Evolutionary conservation across 1,140 invertebrate species (phyloP).

Genomic region (Bathynomus jamesi): DNA sequence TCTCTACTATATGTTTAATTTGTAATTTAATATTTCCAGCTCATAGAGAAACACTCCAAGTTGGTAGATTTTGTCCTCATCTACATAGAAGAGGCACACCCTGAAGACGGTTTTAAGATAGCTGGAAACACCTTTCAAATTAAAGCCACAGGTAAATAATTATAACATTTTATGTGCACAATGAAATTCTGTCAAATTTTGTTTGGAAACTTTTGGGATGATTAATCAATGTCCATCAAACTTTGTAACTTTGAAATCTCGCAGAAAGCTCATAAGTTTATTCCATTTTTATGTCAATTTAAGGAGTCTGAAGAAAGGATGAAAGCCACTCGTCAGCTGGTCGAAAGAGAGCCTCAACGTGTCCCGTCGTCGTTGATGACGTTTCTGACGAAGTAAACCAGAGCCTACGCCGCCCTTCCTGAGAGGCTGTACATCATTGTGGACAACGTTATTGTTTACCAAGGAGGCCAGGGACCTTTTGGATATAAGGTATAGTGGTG

Average conservation of each 20-base stretch:
- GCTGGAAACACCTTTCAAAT: no score
- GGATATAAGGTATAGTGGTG: not conserved
- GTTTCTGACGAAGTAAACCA: slow-evolving; percentile 2
- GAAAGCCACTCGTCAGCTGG: not conserved
- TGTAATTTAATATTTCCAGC: no score
- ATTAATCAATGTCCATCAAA: not conserved
- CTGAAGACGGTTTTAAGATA: slow-evolving; percentile 20
- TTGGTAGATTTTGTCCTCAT: slow-evolving; percentile 28
- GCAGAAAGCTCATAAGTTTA: not conserved
- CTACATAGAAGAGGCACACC: slow-evolving; percentile 29
- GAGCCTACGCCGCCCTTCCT: slow-evolving; percentile 11
- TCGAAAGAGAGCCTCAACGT: not conserved
- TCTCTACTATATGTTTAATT: no score
- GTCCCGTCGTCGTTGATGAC: slow-evolving; percentile 6
- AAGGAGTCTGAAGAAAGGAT: slow-evolving; percentile 6
- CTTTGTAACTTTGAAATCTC: not conserved
- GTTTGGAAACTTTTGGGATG: not conserved
- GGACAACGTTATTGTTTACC: slow-evolving; percentile 1
- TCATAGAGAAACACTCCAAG: slow-evolving; percentile 14
- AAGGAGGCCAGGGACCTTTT: slow-evolving; percentile 11
- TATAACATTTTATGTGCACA: not conserved
- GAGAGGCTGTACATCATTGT: slow-evolving; percentile 17
- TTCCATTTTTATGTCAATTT: no score
- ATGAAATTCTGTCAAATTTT: not conserved
- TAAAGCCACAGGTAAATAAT: no score